These are phyloP conservation scores for Palaemon carinicauda DNA, from an alignment of 1,140 invertebrate genomes.

Conservation along the genomic window DNA sequence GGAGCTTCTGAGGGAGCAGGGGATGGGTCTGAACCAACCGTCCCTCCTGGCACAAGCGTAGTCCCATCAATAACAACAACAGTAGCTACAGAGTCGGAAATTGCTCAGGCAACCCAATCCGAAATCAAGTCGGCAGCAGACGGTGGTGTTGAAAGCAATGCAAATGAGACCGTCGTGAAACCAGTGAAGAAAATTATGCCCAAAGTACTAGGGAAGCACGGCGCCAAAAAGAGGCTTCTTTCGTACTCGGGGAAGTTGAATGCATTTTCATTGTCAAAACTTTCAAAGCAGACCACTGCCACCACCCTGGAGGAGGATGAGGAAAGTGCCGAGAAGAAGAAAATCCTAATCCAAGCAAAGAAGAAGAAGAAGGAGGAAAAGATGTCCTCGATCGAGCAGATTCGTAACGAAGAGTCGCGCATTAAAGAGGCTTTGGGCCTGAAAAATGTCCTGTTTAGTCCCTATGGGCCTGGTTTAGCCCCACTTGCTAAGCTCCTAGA, in stretches of 20 bases:
- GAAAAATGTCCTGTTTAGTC: conserved; percentile 50
- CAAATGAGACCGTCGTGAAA: not conserved
- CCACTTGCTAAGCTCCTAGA: conserved; percentile 43
- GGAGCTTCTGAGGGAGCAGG: too few relatives aligned
- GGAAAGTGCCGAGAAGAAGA: conserved; percentile 1
- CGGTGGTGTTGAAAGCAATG: too few relatives aligned
- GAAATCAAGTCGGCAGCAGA: not conserved
- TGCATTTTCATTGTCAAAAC: conserved; percentile 38
- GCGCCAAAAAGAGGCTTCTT: conserved; percentile 31
- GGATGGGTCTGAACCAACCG: too few relatives aligned
- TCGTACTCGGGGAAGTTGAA: conserved; percentile 33
- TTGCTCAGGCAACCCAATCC: not conserved
- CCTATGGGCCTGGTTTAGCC: conserved; percentile 42
- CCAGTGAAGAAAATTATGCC: conserved; percentile 2
- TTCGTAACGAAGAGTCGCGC: conserved; percentile 40
- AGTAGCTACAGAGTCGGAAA: not conserved
- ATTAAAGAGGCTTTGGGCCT: conserved; percentile 47
- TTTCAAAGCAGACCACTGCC: conserved; percentile 15
- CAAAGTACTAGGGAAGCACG: conserved; percentile 32
- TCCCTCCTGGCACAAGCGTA: not conserved
- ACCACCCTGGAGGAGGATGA: conserved; percentile 37
- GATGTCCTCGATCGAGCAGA: conserved; percentile 52
- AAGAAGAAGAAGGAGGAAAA: conserved; percentile 59
- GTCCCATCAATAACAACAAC: not conserved
- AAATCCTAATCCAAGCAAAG: not conserved